Percentiles rank a stretch among this genome's conserved stretches.
Conservation (phyloP, 2,113 vertebrate species). For the Sylvia atricapilla region DNA sequence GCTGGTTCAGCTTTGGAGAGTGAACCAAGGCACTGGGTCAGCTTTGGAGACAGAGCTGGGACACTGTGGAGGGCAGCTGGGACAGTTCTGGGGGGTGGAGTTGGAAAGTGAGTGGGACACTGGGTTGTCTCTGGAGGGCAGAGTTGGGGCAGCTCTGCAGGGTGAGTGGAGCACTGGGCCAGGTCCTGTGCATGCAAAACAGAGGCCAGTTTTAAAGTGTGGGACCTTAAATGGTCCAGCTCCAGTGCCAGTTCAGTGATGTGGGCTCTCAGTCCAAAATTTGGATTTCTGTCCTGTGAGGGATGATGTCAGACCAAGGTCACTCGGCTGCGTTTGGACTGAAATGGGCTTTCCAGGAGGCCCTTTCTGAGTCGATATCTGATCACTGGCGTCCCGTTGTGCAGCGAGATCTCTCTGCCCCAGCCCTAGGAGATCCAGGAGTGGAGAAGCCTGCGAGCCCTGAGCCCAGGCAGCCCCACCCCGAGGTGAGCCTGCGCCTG, state of each 20-base stretch:
- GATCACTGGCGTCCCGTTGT: fast-evolving
- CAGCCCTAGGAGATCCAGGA: constrained; percentile 11
- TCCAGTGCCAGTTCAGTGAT: not conserved
- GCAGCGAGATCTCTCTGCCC: not conserved
- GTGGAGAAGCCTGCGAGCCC: constrained; percentile 15
- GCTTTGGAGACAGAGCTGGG: not conserved
- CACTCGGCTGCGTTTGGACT: not conserved
- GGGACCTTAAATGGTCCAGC: not conserved
- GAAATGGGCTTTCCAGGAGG: not conserved
- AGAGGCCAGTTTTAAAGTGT: not conserved
- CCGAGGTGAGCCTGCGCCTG: constrained; percentile 77
- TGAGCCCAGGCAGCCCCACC: not conserved
- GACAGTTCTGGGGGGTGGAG: not conserved
- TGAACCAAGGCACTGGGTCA: not conserved
- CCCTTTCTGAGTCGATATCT: fast-evolving
- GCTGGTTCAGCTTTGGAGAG: not conserved
- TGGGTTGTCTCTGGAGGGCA: not conserved
- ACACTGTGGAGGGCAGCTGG: not conserved
- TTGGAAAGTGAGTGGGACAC: fast-evolving
- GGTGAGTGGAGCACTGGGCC: fast-evolving
- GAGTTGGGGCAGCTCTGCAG: not conserved
- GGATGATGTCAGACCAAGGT: not conserved
- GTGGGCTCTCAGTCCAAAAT: not conserved
- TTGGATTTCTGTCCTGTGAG: not conserved
- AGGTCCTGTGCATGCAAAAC: not conserved